These are phyloP conservation scores for Bombus polaris DNA, from an alignment of 1,140 invertebrate genomes.

Conservation along the genomic window DNA sequence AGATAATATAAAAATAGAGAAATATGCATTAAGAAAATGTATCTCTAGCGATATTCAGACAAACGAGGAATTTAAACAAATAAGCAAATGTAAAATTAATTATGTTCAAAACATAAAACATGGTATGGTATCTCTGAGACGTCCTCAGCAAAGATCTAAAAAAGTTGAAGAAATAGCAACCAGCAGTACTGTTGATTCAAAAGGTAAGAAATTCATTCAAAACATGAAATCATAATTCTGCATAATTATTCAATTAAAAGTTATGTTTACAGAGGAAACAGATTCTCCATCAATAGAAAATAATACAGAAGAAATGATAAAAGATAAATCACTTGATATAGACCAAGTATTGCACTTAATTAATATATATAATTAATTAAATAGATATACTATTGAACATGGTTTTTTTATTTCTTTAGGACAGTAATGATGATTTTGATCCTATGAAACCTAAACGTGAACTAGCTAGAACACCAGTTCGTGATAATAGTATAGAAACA, in stretches of 20 bases:
- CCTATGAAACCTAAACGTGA: conserved; percentile 71
- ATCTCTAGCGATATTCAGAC: background rate
- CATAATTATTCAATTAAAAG: background rate
- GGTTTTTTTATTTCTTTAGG: conserved; percentile 12
- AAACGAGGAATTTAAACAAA: background rate
- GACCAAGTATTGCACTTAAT: conserved; percentile 2
- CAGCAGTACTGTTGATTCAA: background rate
- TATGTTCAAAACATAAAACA: background rate
- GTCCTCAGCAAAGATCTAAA: background rate
- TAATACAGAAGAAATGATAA: background rate
- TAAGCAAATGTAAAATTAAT: background rate
- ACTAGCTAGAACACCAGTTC: conserved; percentile 61
- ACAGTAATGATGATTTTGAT: conserved; percentile 31
- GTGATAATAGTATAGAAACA: conserved; percentile 14
- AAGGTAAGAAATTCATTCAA: background rate
- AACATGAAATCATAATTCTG: background rate
- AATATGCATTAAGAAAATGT: background rate
- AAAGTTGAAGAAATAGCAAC: background rate
- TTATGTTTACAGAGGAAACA: background rate
- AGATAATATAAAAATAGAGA: background rate
- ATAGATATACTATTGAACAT: background rate
- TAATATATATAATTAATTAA: background rate
- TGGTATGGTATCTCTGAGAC: conserved; percentile 1
- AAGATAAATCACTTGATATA: background rate
- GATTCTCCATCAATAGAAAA: background rate